These are phyloP conservation scores for Genyomyrus donnyi DNA, from an alignment of 2,113 vertebrate species.

Conservation along the genomic window DNA sequence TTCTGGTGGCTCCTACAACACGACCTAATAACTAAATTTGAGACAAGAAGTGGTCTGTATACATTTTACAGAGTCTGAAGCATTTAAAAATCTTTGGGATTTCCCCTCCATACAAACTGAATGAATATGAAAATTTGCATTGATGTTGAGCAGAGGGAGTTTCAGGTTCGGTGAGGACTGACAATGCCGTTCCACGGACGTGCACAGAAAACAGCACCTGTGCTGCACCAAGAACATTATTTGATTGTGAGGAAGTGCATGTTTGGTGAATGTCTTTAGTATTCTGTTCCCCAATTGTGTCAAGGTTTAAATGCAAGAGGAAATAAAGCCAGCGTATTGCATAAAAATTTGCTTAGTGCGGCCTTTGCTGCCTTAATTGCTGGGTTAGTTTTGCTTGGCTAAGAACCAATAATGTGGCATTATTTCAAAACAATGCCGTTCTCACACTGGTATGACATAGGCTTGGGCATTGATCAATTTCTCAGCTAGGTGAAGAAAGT, in stretches of 20 bases:
- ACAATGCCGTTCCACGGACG: not conserved
- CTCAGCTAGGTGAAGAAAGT: not conserved
- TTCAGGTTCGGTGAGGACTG: not conserved
- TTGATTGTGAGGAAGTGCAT: not conserved
- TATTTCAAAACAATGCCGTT: conserved; percentile 43
- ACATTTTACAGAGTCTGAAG: not conserved
- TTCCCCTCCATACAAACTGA: not conserved
- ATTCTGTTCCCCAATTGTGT: not conserved
- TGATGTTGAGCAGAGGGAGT: not conserved
- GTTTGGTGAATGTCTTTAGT: not conserved
- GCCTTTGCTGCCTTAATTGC: not conserved
- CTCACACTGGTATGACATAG: conserved; percentile 27
- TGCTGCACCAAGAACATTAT: not conserved
- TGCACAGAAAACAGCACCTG: not conserved
- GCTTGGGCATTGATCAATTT: conserved; percentile 29
- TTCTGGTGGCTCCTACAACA: not conserved
- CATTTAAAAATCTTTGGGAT: not conserved
- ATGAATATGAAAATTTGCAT: not conserved
- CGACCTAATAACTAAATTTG: not conserved
- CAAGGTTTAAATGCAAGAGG: not conserved
- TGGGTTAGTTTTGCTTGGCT: conserved; percentile 12
- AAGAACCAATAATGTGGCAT: conserved; percentile 36
- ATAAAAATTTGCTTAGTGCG: not conserved
- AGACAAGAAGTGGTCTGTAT: not conserved
- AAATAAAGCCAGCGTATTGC: not conserved